phyloP scores from a whole-genome alignment of 2,797 vertebrate species.

The Myripristis jacobus region DNA sequence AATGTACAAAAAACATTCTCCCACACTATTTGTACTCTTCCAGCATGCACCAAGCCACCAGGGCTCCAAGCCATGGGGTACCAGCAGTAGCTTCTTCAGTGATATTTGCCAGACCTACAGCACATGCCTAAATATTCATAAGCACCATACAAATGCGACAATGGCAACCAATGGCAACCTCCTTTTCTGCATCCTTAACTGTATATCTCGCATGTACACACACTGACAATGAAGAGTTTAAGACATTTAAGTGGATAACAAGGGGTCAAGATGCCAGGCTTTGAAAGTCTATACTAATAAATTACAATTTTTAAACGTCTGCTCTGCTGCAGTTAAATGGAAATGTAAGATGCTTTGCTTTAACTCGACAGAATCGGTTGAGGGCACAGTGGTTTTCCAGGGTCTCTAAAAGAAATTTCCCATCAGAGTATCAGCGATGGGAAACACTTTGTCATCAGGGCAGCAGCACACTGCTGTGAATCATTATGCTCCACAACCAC shows the following conservation, averaged over 20 bases:
- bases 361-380: constrained; percentile 45
- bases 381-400: constrained; percentile 57
- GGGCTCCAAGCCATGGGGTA: no score
- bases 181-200: no score
- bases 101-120: no score
- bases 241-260: constrained; percentile 34
- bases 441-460: constrained; percentile 72
- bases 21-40: no score
- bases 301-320: constrained; percentile 18
- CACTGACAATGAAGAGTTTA: neutral
- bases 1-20: no score
- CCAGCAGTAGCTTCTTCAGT: no score
- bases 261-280: constrained; percentile 14
- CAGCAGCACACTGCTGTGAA: constrained; percentile 66
- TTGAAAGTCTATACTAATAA: constrained; percentile 12
- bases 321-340: constrained; percentile 24
- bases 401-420: constrained; percentile 58
- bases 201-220: neutral
- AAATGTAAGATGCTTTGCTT: constrained; percentile 56
- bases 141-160: no score
- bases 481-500: constrained; percentile 68
- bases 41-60: no score
- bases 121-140: no score
- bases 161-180: no score
- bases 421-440: constrained; percentile 64